These are phyloP conservation scores for Drosophila subquinaria DNA, from an alignment of 2,888 invertebrate species.

Conservation along the genomic window DNA sequence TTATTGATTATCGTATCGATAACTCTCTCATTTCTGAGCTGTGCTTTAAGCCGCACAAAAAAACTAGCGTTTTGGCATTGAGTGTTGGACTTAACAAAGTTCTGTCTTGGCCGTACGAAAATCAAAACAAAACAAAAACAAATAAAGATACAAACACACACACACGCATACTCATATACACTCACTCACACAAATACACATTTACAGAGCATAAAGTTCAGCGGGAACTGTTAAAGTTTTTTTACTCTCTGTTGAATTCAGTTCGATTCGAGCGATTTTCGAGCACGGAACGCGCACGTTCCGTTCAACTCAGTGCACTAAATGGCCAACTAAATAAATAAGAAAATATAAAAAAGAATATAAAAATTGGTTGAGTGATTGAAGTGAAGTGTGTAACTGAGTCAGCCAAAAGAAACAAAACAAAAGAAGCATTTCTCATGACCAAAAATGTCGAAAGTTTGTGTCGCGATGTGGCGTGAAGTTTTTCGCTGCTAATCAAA, in stretches of 20 bases:
- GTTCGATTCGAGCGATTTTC: slow-evolving; percentile 78
- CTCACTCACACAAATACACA: slow-evolving; percentile 28
- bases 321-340: slow-evolving; percentile 43
- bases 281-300: slow-evolving; percentile 71
- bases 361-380: slow-evolving; percentile 2
- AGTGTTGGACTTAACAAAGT: slow-evolving; percentile 47
- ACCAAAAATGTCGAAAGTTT: slow-evolving; percentile 15
- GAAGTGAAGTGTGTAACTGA: slow-evolving; percentile 45
- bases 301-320: slow-evolving; percentile 25
- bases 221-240: slow-evolving; percentile 70
- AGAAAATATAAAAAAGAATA: slow-evolving; percentile 29
- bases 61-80: slow-evolving; percentile 47
- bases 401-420: slow-evolving; percentile 38
- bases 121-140: slow-evolving; percentile 49
- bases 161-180: slow-evolving; percentile 24
- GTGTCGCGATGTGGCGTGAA: slow-evolving; percentile 48
- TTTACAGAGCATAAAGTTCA: slow-evolving; percentile 75
- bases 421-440: slow-evolving; percentile 28
- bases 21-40: slow-evolving; percentile 61
- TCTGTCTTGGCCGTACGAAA: slow-evolving; percentile 58
- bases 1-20: slow-evolving; percentile 80
- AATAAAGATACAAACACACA: slow-evolving; percentile 9
- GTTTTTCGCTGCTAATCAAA: slow-evolving; percentile 42
- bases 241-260: slow-evolving; percentile 57
- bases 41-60: slow-evolving; percentile 31